These are phyloP conservation scores for Arctocebus calabarensis DNA, from an alignment of 2,797 vertebrate species.

Conservation along the genomic window DNA sequence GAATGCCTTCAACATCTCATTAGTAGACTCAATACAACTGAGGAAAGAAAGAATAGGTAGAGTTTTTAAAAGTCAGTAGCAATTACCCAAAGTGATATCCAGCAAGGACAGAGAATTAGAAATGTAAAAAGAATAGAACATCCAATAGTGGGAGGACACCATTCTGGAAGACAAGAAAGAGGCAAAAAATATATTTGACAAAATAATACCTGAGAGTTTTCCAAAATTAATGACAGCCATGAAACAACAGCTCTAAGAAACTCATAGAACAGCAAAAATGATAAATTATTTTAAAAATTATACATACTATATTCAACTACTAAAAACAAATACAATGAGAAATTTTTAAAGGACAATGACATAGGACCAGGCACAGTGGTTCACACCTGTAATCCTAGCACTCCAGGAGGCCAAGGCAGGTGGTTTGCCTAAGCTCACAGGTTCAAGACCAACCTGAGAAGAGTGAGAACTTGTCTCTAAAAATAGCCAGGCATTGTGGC, in stretches of 20 bases:
- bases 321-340: slow-evolving; percentile 25
- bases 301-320: neutral
- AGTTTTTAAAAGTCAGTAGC: slow-evolving; percentile 19
- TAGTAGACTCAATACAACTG: neutral
- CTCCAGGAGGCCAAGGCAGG: too few species aligned
- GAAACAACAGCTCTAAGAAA: neutral
- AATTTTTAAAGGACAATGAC: neutral
- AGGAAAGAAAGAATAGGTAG: slow-evolving; percentile 28
- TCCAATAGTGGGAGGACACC: neutral
- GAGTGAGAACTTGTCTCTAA: too few species aligned
- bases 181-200: neutral
- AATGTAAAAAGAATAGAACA: neutral
- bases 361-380: too few species aligned
- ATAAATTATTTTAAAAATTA: neutral
- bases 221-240: slow-evolving; percentile 45
- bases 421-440: too few species aligned
- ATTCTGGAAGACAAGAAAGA: neutral
- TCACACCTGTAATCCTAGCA: too few species aligned
- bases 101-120: neutral
- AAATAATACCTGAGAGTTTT: slow-evolving; percentile 43
- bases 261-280: neutral
- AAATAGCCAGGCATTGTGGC: too few species aligned
- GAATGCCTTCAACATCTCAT: neutral
- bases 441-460: too few species aligned
- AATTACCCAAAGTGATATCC: slow-evolving; percentile 33